These are phyloP conservation scores for Eulemur rubriventer DNA, from an alignment of 2,797 vertebrate genomes.

Conservation along the genomic window DNA sequence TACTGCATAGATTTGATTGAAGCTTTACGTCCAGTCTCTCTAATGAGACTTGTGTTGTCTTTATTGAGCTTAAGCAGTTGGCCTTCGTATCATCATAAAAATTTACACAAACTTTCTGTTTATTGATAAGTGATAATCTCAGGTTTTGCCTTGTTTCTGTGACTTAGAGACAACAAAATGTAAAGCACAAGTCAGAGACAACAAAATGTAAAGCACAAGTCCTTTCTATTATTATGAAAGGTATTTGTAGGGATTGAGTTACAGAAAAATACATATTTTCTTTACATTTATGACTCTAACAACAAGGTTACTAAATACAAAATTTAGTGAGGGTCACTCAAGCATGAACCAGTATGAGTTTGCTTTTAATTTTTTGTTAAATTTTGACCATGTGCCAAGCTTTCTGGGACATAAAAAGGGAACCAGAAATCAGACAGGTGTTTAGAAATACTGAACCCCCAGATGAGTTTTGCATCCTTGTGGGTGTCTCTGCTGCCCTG, in stretches of 20 bases:
- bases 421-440: slow-evolving; percentile 72
- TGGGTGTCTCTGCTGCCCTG: slow-evolving; percentile 75
- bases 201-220: not conserved
- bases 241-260: not conserved
- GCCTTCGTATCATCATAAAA: slow-evolving; percentile 56
- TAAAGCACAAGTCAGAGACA: not conserved
- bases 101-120: slow-evolving; percentile 63
- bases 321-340: not conserved
- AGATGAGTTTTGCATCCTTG: slow-evolving; percentile 80
- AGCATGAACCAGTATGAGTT: not conserved
- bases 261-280: slow-evolving; percentile 29
- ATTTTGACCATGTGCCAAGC: slow-evolving; percentile 49
- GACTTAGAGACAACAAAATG: not conserved
- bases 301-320: slow-evolving; percentile 1
- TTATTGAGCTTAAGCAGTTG: slow-evolving; percentile 53
- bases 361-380: not conserved
- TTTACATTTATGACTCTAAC: slow-evolving; percentile 47
- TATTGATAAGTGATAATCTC: slow-evolving; percentile 60
- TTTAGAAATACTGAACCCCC: slow-evolving; percentile 77
- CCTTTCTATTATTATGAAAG: slow-evolving; percentile 43
- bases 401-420: slow-evolving; percentile 58
- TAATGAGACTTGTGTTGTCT: slow-evolving; percentile 58
- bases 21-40: slow-evolving; percentile 64
- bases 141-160: slow-evolving; percentile 57
- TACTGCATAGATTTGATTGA: slow-evolving; percentile 64